These are phyloP conservation scores for Cephalotes varians DNA, from an alignment of 2,888 invertebrate species.

Conservation along the genomic window DNA sequence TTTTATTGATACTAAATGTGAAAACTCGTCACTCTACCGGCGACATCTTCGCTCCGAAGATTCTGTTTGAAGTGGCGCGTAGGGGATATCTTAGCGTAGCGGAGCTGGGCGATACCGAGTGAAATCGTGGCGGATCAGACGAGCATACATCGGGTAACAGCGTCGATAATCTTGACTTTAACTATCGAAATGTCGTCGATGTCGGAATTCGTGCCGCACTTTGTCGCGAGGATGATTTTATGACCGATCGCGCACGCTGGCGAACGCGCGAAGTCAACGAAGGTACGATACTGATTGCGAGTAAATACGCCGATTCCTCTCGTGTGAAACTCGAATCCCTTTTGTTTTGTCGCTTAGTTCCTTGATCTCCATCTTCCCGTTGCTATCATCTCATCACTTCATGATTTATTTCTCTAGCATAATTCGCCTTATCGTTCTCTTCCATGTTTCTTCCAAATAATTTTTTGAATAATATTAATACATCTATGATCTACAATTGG, in stretches of 20 bases:
- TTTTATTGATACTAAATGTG: constrained; percentile 73
- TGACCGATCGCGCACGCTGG: constrained; percentile 50
- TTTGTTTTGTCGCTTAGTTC: constrained; percentile 48
- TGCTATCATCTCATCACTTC: background rate
- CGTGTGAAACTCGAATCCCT: constrained; percentile 21
- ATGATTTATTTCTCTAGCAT: background rate
- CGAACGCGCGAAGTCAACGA: constrained; percentile 38
- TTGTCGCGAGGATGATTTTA: constrained; percentile 71
- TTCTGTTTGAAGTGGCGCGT: constrained; percentile 59
- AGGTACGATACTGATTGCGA: constrained; percentile 36
- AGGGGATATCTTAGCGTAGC: constrained; percentile 38
- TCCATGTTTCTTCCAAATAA: background rate
- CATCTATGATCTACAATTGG: background rate
- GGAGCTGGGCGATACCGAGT: constrained; percentile 44
- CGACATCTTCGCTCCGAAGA: constrained; percentile 59
- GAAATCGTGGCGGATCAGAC: constrained; percentile 57
- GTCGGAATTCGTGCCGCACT: constrained; percentile 65
- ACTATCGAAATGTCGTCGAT: constrained; percentile 76
- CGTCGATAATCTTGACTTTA: constrained; percentile 76
- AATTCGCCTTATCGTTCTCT: background rate
- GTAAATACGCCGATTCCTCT: constrained; percentile 31
- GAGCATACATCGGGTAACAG: constrained; percentile 46
- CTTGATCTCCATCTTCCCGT: constrained; percentile 38
- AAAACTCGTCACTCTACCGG: constrained; percentile 72
- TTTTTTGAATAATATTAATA: background rate